Base-by-base conservation (phyloP, 2,888 invertebrate genomes). In the Apodemia hepburni region DNA sequence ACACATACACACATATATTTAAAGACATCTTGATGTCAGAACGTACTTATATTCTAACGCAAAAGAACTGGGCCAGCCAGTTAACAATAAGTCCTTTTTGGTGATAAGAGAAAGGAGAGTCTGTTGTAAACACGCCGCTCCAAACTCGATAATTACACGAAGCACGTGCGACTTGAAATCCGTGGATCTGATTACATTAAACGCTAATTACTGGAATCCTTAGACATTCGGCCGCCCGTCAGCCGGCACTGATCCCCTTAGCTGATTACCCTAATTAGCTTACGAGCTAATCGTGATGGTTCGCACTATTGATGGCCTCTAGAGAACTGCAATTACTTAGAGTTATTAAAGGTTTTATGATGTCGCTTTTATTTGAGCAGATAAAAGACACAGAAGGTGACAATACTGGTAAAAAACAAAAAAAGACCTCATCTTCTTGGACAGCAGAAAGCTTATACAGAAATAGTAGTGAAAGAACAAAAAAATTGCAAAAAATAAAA, bases 211-310 rank as follows among this genome's bases (percentile, higher is more conserved):
- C 27, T 3, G 54, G 54, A 57, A 57, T 57, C 54, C 29, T 29
- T 57, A 57, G 54, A n/a, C 22, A 57, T 15, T 57, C 54, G 27
- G 15, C 27, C 15, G 54, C 54, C 12, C 7, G 27, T 5, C 15
- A 1, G 42, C 15, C 15, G 42, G 15, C 54, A 7, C 15, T 57
- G 27, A 57, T 57, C 54, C 54, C 27, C 54, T 29, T 29, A 57
- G 27, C 54, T 54, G 54, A 54, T 54, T 54, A 54, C 22, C 54
- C 12, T 54, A 54, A 54, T 54, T 54, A 54, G 54, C 54, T 54
- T 54, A 54, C 15, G 22, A 22, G 54, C 54, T 54, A 2, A 54
- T 45, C 45, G n/a, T 45, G n/a, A 45, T 6, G 45, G 45, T n/a
- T 45, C 45, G 45, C 45, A n/a, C 6, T 45, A 45, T 45, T 45